Evolutionary conservation across 1,140 invertebrate genomes (phyloP).

Genomic region (Sitobion miscanthi): DNA sequence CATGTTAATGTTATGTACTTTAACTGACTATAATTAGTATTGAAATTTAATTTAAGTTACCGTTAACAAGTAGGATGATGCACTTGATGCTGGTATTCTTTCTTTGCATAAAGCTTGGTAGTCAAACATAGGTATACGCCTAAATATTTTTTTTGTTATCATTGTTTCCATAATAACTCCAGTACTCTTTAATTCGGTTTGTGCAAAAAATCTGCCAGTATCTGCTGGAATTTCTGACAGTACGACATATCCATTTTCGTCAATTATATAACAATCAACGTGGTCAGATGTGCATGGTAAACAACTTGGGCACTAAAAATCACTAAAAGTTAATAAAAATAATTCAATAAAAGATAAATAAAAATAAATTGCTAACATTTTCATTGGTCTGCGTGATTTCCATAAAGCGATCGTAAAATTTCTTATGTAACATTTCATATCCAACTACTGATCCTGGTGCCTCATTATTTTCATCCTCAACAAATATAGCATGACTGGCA

Average conservation of each 20-base stretch:
- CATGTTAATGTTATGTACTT: too few relatives aligned
- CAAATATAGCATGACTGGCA: conserved; percentile 84
- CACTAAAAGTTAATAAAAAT: conserved; percentile 62
- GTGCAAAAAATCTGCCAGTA: conserved; percentile 83
- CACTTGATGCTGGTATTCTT: conserved; percentile 61
- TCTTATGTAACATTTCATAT: conserved; percentile 77
- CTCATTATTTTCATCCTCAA: conserved; percentile 75
- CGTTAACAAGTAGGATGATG: conserved; percentile 62
- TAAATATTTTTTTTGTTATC: conserved; percentile 76
- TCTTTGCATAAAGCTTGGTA: conserved; percentile 80
- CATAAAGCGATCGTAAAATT: conserved; percentile 73
- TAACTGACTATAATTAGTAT: background rate
- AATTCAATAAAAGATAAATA: background rate
- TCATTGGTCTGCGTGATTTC: conserved; percentile 68
- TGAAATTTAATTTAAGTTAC: conserved; percentile 58
- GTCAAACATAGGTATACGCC: conserved; percentile 80
- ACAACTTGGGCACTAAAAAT: conserved; percentile 63
- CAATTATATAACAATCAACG: conserved; percentile 83
- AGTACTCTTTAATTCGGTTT: conserved; percentile 70
- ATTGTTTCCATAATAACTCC: conserved; percentile 77
- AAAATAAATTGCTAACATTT: conserved; percentile 23
- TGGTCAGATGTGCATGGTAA: conserved; percentile 66
- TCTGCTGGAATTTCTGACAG: conserved; percentile 73
- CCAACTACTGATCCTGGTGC: conserved; percentile 89
- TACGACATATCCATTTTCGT: conserved; percentile 89